These are phyloP conservation scores for Xiphophorus hellerii DNA, from an alignment of 2,113 vertebrate species.

Conservation along the genomic window DNA sequence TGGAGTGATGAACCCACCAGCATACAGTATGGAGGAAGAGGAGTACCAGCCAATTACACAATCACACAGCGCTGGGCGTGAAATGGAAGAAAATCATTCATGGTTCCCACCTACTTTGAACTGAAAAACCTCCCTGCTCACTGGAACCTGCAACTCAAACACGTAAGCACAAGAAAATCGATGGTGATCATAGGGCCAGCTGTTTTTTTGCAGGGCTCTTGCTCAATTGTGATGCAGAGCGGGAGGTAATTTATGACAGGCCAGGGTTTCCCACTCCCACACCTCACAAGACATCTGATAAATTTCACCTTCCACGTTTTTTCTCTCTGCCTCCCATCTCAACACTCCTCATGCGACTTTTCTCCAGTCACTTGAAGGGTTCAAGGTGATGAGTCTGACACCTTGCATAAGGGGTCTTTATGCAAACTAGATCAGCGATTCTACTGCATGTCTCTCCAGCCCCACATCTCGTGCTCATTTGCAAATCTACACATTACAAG, in stretches of 20 bases:
- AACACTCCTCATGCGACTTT: not conserved
- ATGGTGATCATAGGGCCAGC: constrained; percentile 74
- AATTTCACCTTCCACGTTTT: constrained; percentile 37
- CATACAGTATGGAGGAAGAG: constrained; percentile 52
- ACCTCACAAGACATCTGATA: constrained; percentile 54
- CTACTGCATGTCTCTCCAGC: not conserved
- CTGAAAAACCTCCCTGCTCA: constrained; percentile 36
- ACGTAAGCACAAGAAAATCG: constrained; percentile 59
- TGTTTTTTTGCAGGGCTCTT: constrained; percentile 68
- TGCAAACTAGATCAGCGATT: constrained; percentile 66
- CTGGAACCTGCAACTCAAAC: constrained; percentile 10
- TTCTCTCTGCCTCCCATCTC: constrained; percentile 4
- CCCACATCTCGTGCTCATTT: constrained; percentile 22
- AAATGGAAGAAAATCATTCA: constrained; percentile 58
- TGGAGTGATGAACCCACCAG: constrained; percentile 49
- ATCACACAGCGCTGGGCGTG: constrained; percentile 51
- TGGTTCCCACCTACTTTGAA: constrained; percentile 27
- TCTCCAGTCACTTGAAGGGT: not conserved
- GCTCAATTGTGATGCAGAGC: constrained; percentile 57
- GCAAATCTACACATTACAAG: constrained; percentile 53
- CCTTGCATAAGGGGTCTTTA: constrained; percentile 64
- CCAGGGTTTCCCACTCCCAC: constrained; percentile 53
- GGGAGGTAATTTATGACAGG: constrained; percentile 65
- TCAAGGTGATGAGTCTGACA: constrained; percentile 49
- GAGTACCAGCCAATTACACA: constrained; percentile 63